Base-by-base conservation (phyloP, 2,888 invertebrate species). In the Mesochorus sp. region DNA sequence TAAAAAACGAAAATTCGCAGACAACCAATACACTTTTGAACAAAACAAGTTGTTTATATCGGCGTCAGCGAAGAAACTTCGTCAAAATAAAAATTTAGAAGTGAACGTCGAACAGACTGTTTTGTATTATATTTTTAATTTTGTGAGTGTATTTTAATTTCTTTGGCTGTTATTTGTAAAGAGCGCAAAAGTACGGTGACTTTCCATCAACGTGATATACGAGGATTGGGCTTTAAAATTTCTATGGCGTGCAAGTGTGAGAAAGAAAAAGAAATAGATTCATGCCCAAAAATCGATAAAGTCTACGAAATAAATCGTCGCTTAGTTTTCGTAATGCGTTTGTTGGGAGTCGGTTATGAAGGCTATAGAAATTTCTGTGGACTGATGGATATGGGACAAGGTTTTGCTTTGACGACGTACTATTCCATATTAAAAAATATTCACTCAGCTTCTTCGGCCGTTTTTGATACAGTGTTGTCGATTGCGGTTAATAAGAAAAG, bases 291-390 rank as follows among this genome's bases (percentile, higher is more conserved):
- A n/a, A n/a, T n/a, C n/a, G n/a, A n/a, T n/a, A n/a, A n/a, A n/a
- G n/a, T n/a, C 28, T 8, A 28, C 14, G 6, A 10, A 12, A 6
- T 53, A 14, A 14, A 12, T 24, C 14, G 24, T 53, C n/a, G 53
- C 57, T 79, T 84, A 42, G 81, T 82, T 42, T 82, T 83, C 21
- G 80, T 81, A 5, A 83, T 84, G 79, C 74, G 81, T 53, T 79
- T 84, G 12, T 44, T 84, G 28, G 81, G 82, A 21, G 57, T 84
- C 66, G 81, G 72, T 62, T 66, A 78, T 74, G 73, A 84, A 80
- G 77, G 83, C 8, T 71, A 77, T 21, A 84, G 79, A 66, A 53
- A 81, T n/a, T 84, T 84, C 79, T 81, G 82, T 62, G 68, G 70
- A 14, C 57, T 82, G 31, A 81, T 83, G 82, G 75, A 81, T 55